Evolutionary conservation across 2,888 invertebrate species (phyloP), one percentile per base, ranked within the genome.

Genomic region (Ochlodes sylvanus): DNA sequence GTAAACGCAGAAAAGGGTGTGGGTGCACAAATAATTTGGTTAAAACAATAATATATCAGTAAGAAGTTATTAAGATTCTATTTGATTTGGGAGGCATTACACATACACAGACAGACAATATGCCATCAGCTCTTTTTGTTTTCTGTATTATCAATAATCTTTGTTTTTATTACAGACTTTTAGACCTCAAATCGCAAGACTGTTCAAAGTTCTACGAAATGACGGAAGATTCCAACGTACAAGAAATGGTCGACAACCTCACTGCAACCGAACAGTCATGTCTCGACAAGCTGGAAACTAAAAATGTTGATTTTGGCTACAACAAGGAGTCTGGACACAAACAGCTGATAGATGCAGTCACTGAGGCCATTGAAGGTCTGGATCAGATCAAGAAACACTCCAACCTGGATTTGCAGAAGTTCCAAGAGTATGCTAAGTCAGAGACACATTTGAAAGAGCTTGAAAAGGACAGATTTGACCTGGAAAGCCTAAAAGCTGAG

Each of bases 301-400:
- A 85, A 65, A 89, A 91, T 10, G 80, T 93, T 0, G 89, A 92
- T 38, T 88, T 93, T 60, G 93, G 93, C 0, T 91, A 85, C 61
- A 74, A 85, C 21, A 83, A 88, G 27, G 78, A 81, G 0, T 83
- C 81, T 0, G 92, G 92, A 0, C 91, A 91, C 63, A 81, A 86
- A 55, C 88, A 92, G 64, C 70, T 94, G 0, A 58, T 92, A 1
- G 89, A 92, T 0, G 90, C 92, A 0, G 89, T 94, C 0, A 87
- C 84, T 0, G 91, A 93, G 54, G 89, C 92, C 0, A 83, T 92
- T 0, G 82, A 86, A 0, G 90, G 90, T 0, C 72, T 94, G 1
- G 87, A 87, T 32, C 78, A 87, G 15, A 90, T 94, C 0, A 91
- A 89, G 72, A 87, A 81, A 19, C 86, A 89, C 69, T 92, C 89